Percentiles rank a stretch among this genome's conserved stretches.
Evolutionary conservation across 2,888 invertebrate genomes (phyloP).

Genomic region (Drosophila sordidula): DNA sequence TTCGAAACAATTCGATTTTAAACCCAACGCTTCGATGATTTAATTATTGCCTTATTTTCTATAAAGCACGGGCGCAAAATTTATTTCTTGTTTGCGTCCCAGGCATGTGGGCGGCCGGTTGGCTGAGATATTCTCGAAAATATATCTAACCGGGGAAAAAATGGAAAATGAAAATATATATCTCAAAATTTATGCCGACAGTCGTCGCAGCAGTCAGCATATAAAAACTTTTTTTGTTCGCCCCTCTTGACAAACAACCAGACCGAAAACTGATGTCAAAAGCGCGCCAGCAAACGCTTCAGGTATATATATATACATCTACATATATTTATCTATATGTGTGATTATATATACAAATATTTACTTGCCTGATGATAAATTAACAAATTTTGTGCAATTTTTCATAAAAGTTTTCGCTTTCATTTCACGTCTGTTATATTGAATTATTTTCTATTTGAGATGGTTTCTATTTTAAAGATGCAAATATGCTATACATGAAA

Average conservation of each 20-base stretch:
- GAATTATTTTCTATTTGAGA: slow-evolving; percentile 12
- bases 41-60: slow-evolving; percentile 68
- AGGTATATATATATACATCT: slow-evolving; percentile 10
- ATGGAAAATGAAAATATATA: slow-evolving; percentile 25
- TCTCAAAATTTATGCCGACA: slow-evolving; percentile 53
- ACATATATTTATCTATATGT: slow-evolving; percentile 25
- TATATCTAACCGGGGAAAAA: slow-evolving; percentile 4
- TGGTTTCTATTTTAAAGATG: slow-evolving; percentile 18
- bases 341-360: slow-evolving; percentile 17
- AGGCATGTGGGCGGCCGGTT: slow-evolving; percentile 60
- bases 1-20: slow-evolving; percentile 76
- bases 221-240: slow-evolving; percentile 22
- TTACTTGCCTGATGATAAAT: slow-evolving; percentile 61
- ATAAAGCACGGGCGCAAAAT: slow-evolving; percentile 42
- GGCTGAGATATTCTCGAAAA: slow-evolving; percentile 34
- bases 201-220: slow-evolving; percentile 33
- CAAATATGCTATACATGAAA: slow-evolving; percentile 8
- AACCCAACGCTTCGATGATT: slow-evolving; percentile 70
- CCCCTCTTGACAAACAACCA: slow-evolving; percentile 55
- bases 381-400: slow-evolving; percentile 53
- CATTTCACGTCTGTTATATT: slow-evolving; percentile 25
- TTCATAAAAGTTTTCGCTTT: slow-evolving; percentile 59
- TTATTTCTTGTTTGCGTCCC: slow-evolving; percentile 5
- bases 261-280: slow-evolving; percentile 65
- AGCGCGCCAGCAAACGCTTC: slow-evolving; percentile 57